Percentiles rank a stretch among this genome's conserved stretches.
Conservation (phyloP, 2,888 invertebrate genomes). For the Dendrolimus pini region DNA sequence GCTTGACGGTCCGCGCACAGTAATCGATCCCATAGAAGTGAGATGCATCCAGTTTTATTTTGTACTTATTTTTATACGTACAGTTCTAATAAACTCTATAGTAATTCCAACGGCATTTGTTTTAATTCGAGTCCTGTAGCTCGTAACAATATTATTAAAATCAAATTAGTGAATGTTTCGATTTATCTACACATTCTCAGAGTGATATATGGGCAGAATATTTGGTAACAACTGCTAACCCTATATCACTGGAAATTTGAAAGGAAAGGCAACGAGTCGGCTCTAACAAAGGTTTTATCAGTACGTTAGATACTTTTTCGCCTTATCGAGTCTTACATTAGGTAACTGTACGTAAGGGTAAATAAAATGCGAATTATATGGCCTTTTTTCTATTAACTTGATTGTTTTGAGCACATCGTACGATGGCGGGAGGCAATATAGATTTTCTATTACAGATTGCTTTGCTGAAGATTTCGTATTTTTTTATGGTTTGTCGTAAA, state of each 20-base stretch:
- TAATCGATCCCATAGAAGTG: no score
- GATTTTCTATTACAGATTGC: neutral
- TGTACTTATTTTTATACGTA: no score
- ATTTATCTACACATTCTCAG: no score
- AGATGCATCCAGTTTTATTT: no score
- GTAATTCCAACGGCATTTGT: no score
- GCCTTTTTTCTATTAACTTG: conserved; percentile 4
- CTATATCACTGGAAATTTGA: neutral
- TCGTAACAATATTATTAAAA: no score
- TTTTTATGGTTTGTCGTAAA: neutral
- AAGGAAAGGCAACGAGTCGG: neutral
- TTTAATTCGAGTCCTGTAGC: no score
- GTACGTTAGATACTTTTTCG: neutral
- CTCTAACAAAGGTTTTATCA: neutral
- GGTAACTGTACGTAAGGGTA: conserved; percentile 3
- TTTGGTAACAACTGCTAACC: neutral
- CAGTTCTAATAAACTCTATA: no score
- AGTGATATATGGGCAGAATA: no score
- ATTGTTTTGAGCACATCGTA: conserved; percentile 1
- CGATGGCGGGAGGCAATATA: conserved; percentile 4
- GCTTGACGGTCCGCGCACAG: no score
- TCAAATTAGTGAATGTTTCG: no score
- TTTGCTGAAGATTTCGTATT: neutral
- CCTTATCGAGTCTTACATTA: conserved; percentile 17
- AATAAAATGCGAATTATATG: conserved; percentile 7